Conservation (phyloP, 2,888 invertebrate species). For the Cosmopolites sordidus region DNA sequence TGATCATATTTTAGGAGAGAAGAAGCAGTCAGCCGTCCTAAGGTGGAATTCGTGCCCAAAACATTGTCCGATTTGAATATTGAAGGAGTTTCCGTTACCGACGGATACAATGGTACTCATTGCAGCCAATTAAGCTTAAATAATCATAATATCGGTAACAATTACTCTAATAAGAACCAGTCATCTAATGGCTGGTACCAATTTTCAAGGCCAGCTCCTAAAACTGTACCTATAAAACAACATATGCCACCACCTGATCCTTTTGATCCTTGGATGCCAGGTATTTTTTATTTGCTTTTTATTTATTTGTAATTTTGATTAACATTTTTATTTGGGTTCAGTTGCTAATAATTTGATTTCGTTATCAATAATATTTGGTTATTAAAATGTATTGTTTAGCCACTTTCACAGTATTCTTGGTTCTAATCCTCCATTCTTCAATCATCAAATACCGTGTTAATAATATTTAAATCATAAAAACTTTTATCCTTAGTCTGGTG, state of each 20-base stretch:
- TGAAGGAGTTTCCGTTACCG: constrained; percentile 59
- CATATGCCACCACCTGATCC: constrained; percentile 48
- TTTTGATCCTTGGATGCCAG: constrained; percentile 59
- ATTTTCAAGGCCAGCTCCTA: constrained; percentile 38
- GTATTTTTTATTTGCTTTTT: constrained; percentile 46
- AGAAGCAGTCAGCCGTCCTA: constrained; percentile 84
- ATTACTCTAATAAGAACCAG: constrained; percentile 27
- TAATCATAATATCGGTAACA: constrained; percentile 19
- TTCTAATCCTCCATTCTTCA: too few relatives aligned
- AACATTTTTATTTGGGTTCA: too few relatives aligned
- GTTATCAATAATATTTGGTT: too few relatives aligned
- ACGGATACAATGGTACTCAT: constrained; percentile 63
- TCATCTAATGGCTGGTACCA: constrained; percentile 32
- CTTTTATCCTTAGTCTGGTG: too few relatives aligned
- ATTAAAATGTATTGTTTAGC: too few relatives aligned
- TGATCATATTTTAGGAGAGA: constrained; percentile 61
- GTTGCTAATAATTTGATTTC: too few relatives aligned
- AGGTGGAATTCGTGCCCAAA: constrained; percentile 88
- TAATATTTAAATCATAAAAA: too few relatives aligned
- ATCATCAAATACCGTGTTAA: too few relatives aligned
- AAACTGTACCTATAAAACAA: constrained; percentile 41
- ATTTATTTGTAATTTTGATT: constrained; percentile 36
- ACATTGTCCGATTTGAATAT: constrained; percentile 82
- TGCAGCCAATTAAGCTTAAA: constrained; percentile 26
- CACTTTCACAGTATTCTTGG: too few relatives aligned